phyloP scores from a whole-genome alignment of 2,113 vertebrate species.

The Patagioenas fasciata region DNA sequence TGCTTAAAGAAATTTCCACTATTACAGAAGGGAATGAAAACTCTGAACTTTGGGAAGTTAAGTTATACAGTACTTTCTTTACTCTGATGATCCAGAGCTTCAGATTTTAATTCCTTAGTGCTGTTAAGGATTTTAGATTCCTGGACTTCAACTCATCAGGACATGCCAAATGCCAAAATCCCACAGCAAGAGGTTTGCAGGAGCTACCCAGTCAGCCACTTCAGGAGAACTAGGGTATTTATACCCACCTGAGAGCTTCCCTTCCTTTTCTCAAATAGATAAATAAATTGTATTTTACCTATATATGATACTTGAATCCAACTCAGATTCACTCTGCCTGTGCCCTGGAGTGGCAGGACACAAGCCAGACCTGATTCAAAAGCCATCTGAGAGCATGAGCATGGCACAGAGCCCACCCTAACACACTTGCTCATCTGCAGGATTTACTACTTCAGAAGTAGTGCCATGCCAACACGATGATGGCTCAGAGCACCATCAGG shows the following conservation, averaged over 20 bases:
- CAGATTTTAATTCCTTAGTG: background rate
- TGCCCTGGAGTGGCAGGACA: background rate
- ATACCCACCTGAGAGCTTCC: background rate
- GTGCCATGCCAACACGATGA: accelerated
- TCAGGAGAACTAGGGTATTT: background rate
- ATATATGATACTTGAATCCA: accelerated
- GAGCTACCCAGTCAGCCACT: background rate
- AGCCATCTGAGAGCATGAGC: background rate
- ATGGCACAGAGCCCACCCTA: background rate
- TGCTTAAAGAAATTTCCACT: background rate
- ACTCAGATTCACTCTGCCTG: background rate
- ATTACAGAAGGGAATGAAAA: background rate
- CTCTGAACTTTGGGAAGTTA: background rate
- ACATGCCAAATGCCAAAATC: background rate
- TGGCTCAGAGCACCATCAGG: background rate
- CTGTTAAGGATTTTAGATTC: background rate
- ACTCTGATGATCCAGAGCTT: background rate
- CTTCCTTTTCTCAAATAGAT: background rate
- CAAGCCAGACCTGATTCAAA: background rate
- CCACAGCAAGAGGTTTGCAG: background rate
- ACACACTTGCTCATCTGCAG: background rate
- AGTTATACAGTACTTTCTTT: background rate
- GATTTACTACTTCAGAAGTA: background rate
- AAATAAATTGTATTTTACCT: background rate
- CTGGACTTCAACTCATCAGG: background rate